These are phyloP conservation scores for Meandrusa payeni DNA, from an alignment of 2,888 invertebrate genomes.

Conservation along the genomic window DNA sequence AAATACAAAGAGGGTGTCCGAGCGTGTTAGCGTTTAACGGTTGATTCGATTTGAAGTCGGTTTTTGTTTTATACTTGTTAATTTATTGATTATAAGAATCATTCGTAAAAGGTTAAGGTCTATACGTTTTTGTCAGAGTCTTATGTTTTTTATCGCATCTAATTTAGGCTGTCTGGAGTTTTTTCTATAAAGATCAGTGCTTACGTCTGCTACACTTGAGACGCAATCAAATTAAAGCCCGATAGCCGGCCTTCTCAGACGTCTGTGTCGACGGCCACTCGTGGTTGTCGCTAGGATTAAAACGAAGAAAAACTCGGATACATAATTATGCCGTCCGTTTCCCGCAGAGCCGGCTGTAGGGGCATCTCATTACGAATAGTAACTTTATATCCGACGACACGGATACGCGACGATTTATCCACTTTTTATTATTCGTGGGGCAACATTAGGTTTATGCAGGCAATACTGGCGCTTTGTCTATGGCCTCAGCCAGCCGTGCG, in stretches of 20 bases:
- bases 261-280: neutral
- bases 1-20: too few species aligned
- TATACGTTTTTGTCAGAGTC: too few species aligned
- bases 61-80: too few species aligned
- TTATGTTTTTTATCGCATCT: too few species aligned
- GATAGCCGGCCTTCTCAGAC: slow-evolving; percentile 12
- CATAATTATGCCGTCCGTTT: slow-evolving; percentile 30
- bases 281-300: slow-evolving; percentile 6
- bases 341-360: slow-evolving; percentile 17
- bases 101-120: too few species aligned
- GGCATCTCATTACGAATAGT: slow-evolving; percentile 28
- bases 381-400: slow-evolving; percentile 18
- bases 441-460: too few species aligned
- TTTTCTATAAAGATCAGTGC: neutral
- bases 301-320: slow-evolving; percentile 27
- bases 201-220: slow-evolving; percentile 12
- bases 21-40: too few species aligned
- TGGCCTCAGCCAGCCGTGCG: too few species aligned
- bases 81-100: too few species aligned
- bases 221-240: slow-evolving; percentile 22
- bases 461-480: too few species aligned
- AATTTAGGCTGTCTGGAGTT: neutral
- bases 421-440: too few species aligned
- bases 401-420: neutral
- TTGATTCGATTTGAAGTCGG: too few species aligned